phyloP scores from a whole-genome alignment of 2,888 invertebrate species.

The Cenopis cana region DNA sequence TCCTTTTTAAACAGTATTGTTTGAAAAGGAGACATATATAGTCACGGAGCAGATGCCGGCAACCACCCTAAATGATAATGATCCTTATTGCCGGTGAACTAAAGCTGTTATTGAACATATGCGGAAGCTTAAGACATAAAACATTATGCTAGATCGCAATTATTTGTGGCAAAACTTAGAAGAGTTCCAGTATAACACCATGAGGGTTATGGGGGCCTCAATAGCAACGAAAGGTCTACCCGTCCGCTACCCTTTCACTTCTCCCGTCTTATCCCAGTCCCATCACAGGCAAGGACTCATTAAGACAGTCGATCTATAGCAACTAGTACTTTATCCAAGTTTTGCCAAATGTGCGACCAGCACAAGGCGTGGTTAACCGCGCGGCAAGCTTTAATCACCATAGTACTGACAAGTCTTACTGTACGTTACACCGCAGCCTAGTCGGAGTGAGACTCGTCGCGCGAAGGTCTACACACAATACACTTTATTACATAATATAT shows the following conservation, averaged over 20 bases:
- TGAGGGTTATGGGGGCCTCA: too few species aligned
- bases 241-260: too few species aligned
- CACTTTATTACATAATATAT: slow-evolving; percentile 30
- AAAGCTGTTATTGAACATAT: slow-evolving; percentile 33
- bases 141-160: slow-evolving; percentile 19
- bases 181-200: neutral
- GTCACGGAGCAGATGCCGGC: neutral
- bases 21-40: neutral
- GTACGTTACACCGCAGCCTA: slow-evolving; percentile 24
- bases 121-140: slow-evolving; percentile 38
- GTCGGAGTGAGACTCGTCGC: slow-evolving; percentile 36
- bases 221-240: too few species aligned
- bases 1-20: neutral
- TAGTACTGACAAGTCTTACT: slow-evolving; percentile 40
- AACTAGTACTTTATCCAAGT: neutral
- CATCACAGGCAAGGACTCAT: too few species aligned
- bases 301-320: too few species aligned
- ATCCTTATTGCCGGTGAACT: slow-evolving; percentile 5
- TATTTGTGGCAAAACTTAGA: slow-evolving; percentile 24
- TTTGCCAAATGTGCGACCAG: slow-evolving; percentile 20
- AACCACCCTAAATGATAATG: neutral
- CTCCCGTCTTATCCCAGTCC: too few species aligned
- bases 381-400: slow-evolving; percentile 34
- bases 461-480: slow-evolving; percentile 41
- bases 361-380: slow-evolving; percentile 29